Evolutionary conservation across 30 jellyfish, hydroid and myxozoan species (phyloP), one percentile per base, ranked within the genome.

Genomic region (Euphysa ruthae): DNA sequence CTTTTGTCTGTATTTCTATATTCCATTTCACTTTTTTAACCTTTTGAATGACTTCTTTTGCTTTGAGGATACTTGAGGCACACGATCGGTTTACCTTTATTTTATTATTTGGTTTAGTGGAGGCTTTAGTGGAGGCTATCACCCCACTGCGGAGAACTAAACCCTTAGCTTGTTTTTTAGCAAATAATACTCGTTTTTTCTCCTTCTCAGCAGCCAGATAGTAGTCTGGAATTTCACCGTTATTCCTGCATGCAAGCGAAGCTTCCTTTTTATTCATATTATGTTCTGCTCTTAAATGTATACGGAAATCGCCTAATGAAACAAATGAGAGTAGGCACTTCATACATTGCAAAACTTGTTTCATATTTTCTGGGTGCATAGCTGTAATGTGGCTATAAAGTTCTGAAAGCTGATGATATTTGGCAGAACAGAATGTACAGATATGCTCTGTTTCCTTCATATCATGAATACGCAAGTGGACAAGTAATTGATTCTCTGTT

Each of bases 161-260:
- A 7, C 74, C 61, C 28, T 61, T 61, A 13, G 58, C 56, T 14
- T 43, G 61, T 34, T 28, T 28, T 2, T 61, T 61, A 0, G 61
- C 58, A 6, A 19, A 29, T 19, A 61, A 19, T 22, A 61, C 13
- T 28, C 1, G 74, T 22, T 18, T 19, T 26, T 43, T 61, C 26
- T 61, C 74, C 19, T 28, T 2, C 26, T 61, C 74, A 31, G 60
- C 18, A 10, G 4, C 66, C 18, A 15, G 18, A 23, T 73, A 69
- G 30, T 75, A 50, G 0, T 55, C 55, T 18, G 70, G 74, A 31
- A 73, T 51, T 15, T 63, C 55, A 4, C 63, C 43, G 32, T 83
- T 73, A 20, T 65, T 73, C 23, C 61, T 52, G 49, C 83, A 66
- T 25, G 76, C 84, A 42, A 73, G n/a, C 0, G 91, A 82, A 35